phyloP scores from a whole-genome alignment of 2,888 invertebrate species.

The Sphaeridia pumilis region DNA sequence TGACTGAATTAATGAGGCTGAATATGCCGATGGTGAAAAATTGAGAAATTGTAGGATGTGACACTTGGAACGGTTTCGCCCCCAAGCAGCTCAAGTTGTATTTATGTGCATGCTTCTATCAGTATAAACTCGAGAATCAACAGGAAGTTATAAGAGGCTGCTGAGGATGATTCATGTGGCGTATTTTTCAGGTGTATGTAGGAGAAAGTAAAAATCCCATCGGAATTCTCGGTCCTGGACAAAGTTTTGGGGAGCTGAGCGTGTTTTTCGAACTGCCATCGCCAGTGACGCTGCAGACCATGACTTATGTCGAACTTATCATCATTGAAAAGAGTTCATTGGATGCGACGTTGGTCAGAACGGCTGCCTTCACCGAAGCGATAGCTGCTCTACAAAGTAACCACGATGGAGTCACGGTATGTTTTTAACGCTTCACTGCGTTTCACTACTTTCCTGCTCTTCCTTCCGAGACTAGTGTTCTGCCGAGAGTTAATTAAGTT shows the following conservation, averaged over 20 bases:
- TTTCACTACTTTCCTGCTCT: no score
- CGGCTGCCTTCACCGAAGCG: slow-evolving; percentile 10
- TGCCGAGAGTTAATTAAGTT: no score
- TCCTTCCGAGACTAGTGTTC: no score
- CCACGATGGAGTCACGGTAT: slow-evolving; percentile 1
- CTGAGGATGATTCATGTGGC: neutral
- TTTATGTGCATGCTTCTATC: no score
- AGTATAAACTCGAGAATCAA: no score
- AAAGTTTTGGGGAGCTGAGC: slow-evolving; percentile 21
- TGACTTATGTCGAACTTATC: slow-evolving; percentile 20
- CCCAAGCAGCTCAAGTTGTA: no score
- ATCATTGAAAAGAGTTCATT: slow-evolving; percentile 10
- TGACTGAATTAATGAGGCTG: no score
- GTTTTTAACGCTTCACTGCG: no score
- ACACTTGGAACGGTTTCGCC: no score
- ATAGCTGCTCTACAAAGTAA: slow-evolving; percentile 5
- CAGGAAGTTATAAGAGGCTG: no score
- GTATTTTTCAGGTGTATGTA: slow-evolving; percentile 11
- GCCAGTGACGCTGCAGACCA: slow-evolving; percentile 7
- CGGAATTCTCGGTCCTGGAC: slow-evolving; percentile 6
- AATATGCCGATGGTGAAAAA: no score
- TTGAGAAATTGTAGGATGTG: no score
- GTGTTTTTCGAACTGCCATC: slow-evolving; percentile 16
- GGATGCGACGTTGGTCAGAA: slow-evolving; percentile 9
- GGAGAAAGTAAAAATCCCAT: slow-evolving; percentile 3